These are phyloP conservation scores for western clawed frog (Xenopus tropicalis) DNA, from an alignment of 2,113 vertebrate species.

Conservation along the genomic window UCB_Xtro_10.0 CM004446.2:67634501-67635000, in stretches of 20 bases:
- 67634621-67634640: slow-evolving; percentile 1
- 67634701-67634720: no score
- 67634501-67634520: no score
- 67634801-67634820: slow-evolving; percentile 99
- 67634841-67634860: slow-evolving; percentile 73
- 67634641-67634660: no score
- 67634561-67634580: no score
- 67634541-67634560: no score
- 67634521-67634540: no score
- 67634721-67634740: no score
- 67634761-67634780: slow-evolving; percentile 54
- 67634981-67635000: slow-evolving; percentile 57
- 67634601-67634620: no score
- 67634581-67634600: no score
- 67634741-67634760: slow-evolving; percentile 40
- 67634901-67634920: slow-evolving; percentile 91
- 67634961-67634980: slow-evolving; percentile 53
- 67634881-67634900: slow-evolving; percentile 77
- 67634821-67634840: slow-evolving; percentile 82
- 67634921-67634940: slow-evolving; percentile 68
- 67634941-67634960: slow-evolving; percentile 68
- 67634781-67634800: slow-evolving; percentile 52
- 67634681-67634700: no score
- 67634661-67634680: no score
- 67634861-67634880: slow-evolving; percentile 72